Base-by-base conservation (phyloP, 1,140 invertebrate genomes). In the Colletes gigas region DNA sequence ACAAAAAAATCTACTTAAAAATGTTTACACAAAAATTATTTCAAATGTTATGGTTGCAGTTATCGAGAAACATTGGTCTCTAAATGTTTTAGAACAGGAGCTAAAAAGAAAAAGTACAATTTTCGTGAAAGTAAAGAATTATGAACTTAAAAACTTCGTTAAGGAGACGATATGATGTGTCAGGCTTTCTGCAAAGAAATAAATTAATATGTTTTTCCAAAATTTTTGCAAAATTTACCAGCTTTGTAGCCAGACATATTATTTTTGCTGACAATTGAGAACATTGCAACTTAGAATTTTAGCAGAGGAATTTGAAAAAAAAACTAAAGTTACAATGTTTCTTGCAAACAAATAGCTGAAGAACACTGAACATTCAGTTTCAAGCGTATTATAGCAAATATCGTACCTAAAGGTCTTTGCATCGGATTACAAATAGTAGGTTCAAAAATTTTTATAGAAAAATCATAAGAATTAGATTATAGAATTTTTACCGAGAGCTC, bases 401-500 rank as follows among this genome's bases (percentile, higher is more conserved):
- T 65, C 41, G 15, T 78, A 65, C 4, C 54, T 21, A 4, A 15
- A 47, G 60, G 47, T 66, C 41, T 65, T 79, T 73, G 59, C 70
- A 73, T 57, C 15, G 50, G 54, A 65, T 79, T 50, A 47, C 50
- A 50, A 47, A 66, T 65, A 50, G 55, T 79, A 73, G 50, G 65
- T 41, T 14, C 60, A 44, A 79, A 73, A 55, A 47, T 79, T 79
- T 79, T 73, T 79, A 79, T 52, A 17, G 14, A 55, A 50, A 79
- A 50, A 4, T 78, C 47, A 44, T 63, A 63, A 57, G n/a, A 47
- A 47, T 73, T 79, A 79, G 77, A 79, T 65, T n/a, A 19, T 79
- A 79, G 77, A 73, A 79, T 79, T 79, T 79, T 65, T 79, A 79
- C 77, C 10, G 15, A 30, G 44, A 57, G 63, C 17, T 50, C 52